Evolutionary conservation across 2,888 invertebrate species (phyloP), one percentile per base, ranked within the genome.

Genomic region (Oscheius sp.): DNA sequence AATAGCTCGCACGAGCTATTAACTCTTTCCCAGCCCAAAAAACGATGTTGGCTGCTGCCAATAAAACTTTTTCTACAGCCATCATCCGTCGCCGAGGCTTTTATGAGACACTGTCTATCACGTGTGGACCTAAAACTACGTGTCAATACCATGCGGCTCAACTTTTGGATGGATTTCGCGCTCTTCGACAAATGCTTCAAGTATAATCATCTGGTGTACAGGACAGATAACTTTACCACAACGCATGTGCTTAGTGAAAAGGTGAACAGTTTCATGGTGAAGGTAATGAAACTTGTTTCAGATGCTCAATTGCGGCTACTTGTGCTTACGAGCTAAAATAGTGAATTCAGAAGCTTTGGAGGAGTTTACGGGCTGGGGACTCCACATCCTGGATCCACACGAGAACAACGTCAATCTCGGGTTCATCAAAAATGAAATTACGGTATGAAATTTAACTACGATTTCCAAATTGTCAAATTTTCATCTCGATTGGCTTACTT

Each of bases 191-290:
- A 63, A 29, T 29, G 21, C 29, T 48, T 63, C 21, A 63, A n/a
- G 29, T 63, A 63, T 48, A 63, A 63, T 32, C 63, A 63, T 50
- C 48, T 63, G 50, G 63, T 63, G 10, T 63, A 63, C 33, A n/a
- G 63, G n/a, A 48, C 63, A 9, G 47, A 47, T 48, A 63, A 63
- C 29, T 63, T 63, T 7, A 21, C 9, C 10, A 21, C 21, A 5
- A 29, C 21, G 2, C 63, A 63, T 63, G 48, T 47, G 4, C 21
- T 63, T n/a, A 47, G 48, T 47, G 47, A 63, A 21, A 63, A 50
- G 33, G 63, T 63, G 33, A 63, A 21, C 21, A 21, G 11, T 11
- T 11, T 48, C 21, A 35, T 33, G 7, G 33, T 60, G 32, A 7
- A 3, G 13, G 29, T n/a, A 29, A 48, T 21, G 1, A 48, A 32